A percentile compares a stretch with the other conserved stretches of the same genome.
Evolutionary conservation across 2,113 vertebrate genomes (phyloP).

Genomic region (Engystomops pustulosus): DNA sequence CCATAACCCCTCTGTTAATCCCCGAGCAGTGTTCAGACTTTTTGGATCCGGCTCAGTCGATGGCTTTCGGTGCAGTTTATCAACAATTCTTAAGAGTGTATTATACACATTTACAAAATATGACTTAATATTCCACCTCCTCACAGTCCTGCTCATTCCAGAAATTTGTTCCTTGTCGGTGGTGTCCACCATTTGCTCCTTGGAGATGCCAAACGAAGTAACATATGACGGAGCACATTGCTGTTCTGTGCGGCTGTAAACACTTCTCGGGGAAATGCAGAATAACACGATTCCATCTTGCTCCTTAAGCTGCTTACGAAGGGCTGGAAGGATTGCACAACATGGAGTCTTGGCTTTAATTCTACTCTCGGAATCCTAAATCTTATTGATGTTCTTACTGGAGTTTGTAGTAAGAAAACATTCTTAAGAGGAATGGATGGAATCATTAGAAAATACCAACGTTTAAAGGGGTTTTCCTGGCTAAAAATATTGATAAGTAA

Average conservation of each 20-base stretch:
- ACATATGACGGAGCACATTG: constrained; percentile 55
- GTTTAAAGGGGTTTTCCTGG: no score
- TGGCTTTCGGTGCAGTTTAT: background rate
- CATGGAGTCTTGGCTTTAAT: constrained; percentile 1
- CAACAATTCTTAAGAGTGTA: constrained; percentile 5
- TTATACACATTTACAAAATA: constrained; percentile 51
- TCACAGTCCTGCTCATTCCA: constrained; percentile 28
- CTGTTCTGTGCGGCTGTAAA: constrained; percentile 26
- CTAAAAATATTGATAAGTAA: no score
- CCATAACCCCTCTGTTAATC: background rate
- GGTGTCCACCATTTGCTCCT: constrained; percentile 50
- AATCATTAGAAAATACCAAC: no score
- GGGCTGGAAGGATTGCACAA: constrained; percentile 10
- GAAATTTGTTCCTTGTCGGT: constrained; percentile 45
- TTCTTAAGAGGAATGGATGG: background rate
- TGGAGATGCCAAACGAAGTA: constrained; percentile 40
- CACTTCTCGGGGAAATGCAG: background rate
- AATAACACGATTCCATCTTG: constrained; percentile 19
- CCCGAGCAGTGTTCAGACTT: background rate
- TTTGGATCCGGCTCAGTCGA: background rate
- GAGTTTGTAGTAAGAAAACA: background rate
- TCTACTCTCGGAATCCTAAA: background rate
- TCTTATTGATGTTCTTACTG: background rate
- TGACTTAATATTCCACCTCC: constrained; percentile 53
- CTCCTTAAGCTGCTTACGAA: constrained; percentile 21